Evolutionary conservation across 2,797 vertebrate genomes (phyloP), one percentile per base, ranked within the genome.

Genomic region (Gymnoscopelus braueri): DNA sequence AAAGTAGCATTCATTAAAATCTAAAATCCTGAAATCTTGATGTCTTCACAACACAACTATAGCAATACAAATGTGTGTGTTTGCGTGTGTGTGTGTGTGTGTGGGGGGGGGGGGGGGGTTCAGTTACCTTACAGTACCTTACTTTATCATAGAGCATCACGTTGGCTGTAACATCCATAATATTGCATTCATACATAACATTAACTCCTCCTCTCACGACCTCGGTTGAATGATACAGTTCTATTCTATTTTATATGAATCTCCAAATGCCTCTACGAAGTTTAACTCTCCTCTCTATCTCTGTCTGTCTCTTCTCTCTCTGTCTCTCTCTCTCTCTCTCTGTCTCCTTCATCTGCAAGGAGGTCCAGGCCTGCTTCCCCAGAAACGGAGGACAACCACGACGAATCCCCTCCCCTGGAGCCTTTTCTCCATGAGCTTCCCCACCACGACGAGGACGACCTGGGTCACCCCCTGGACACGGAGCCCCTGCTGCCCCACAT

Each of bases 391-490:
- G 91, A 87, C 51, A 87, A 90, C 51, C 73, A 65, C 0, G 82
- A 88, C 0, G 87, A 86, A 3, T 71, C 82, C 0, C 68, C 78
- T 39, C 61, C 60, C 3, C 82, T 90, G 63, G 91, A 92, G 78
- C 90, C 91, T 32, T 94, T 94, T 82, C 71, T 93, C 47, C 93
- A 94, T 0, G 92, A 94, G 74, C 87, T 92, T 19, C 83, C 85
- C 44, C 60, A 83, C 75, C 84, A 82, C 26, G 88, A 88, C 48
- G 84, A 87, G 4, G 67, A 63, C 11, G 86, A 84, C 19, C 89
- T 90, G 54, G 88, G 78, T 54, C 83, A 26, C 72, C 84, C 78
- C 69, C 85, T 87, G 19, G 91, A 87, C 59, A 88, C 92, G 1
- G 89, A 89, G 4, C 64, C 89, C 1, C 54, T 91, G 3, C 54